phyloP scores from a whole-genome alignment of 2,888 invertebrate species.

The Pomacea canaliculata region DNA sequence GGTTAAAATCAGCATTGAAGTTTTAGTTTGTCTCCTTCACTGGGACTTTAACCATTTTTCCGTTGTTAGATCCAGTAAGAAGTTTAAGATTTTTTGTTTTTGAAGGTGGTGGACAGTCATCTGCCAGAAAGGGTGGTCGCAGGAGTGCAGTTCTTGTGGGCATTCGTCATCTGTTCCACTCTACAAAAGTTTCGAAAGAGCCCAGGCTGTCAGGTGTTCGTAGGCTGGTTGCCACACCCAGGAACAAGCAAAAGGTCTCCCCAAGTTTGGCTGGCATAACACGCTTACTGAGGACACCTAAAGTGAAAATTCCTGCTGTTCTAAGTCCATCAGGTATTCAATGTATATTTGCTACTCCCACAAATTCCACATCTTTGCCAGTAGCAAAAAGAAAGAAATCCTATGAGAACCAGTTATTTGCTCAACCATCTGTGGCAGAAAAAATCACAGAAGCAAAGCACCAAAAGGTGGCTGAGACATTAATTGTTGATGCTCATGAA shows the following conservation, averaged over 20 bases:
- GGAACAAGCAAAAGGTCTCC: slow-evolving; percentile 1
- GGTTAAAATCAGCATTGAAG: too few relatives aligned
- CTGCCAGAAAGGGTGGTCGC: slow-evolving; percentile 21
- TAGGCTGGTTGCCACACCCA: slow-evolving; percentile 35
- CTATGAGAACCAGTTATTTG: slow-evolving; percentile 18
- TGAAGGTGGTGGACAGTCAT: not conserved
- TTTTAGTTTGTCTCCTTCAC: too few relatives aligned
- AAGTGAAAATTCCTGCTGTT: not conserved
- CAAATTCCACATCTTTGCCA: slow-evolving; percentile 21
- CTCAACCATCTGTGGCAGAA: not conserved
- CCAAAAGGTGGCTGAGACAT: too few relatives aligned
- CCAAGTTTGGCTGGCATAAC: slow-evolving; percentile 37
- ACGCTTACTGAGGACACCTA: slow-evolving; percentile 31
- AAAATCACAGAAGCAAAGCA: too few relatives aligned
- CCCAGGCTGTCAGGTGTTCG: slow-evolving; percentile 39
- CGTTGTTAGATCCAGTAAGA: too few relatives aligned
- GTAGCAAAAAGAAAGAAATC: slow-evolving; percentile 16
- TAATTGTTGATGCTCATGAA: too few relatives aligned
- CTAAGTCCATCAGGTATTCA: slow-evolving; percentile 19
- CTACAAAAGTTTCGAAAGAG: slow-evolving; percentile 33
- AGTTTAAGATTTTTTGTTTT: not conserved
- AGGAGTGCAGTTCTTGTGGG: slow-evolving; percentile 48
- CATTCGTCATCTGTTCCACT: slow-evolving; percentile 37
- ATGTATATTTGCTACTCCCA: slow-evolving; percentile 20
- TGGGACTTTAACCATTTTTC: too few relatives aligned